phyloP scores from a whole-genome alignment of 1,140 invertebrate genomes.

The Matsumurasca onukii region DNA sequence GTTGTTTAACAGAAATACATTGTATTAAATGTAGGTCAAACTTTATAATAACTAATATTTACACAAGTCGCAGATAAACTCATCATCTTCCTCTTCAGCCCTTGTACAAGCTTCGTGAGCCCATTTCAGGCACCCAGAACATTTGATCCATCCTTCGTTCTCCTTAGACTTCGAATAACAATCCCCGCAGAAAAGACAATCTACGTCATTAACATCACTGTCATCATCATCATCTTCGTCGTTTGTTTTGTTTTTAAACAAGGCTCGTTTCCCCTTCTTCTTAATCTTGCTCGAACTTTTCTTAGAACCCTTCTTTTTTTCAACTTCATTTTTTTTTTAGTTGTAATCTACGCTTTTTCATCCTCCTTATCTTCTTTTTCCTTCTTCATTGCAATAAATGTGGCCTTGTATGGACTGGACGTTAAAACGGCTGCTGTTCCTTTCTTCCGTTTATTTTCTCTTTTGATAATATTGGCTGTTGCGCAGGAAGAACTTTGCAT shows the following conservation, averaged over 20 bases:
- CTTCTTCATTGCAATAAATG: conserved; percentile 38
- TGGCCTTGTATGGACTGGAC: conserved; percentile 25
- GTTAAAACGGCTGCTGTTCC: conserved; percentile 21
- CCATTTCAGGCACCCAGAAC: conserved; percentile 44
- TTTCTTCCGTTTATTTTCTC: conserved; percentile 29
- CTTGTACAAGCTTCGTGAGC: conserved; percentile 45
- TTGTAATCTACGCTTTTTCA: neutral
- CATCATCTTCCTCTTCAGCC: conserved; percentile 9
- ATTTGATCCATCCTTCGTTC: conserved; percentile 43
- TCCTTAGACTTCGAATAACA: conserved; percentile 17
- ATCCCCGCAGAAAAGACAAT: conserved; percentile 11
- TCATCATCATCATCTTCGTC: neutral
- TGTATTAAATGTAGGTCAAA: neutral
- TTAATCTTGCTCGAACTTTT: neutral
- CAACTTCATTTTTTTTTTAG: neutral
- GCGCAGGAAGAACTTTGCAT: conserved; percentile 25
- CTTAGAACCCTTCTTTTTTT: neutral
- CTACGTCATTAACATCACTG: conserved; percentile 7
- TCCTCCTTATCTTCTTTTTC: conserved; percentile 25
- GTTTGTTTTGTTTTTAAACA: neutral
- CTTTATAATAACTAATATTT: conserved; percentile 1
- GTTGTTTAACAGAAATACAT: neutral
- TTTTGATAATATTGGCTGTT: conserved; percentile 36
- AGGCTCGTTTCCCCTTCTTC: neutral
- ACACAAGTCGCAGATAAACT: conserved; percentile 16